A percentile compares a stretch with the other conserved stretches of the same genome.
Conservation (phyloP, 2,113 vertebrate genomes). For the Boulengeromyrus knoepffleri region DNA sequence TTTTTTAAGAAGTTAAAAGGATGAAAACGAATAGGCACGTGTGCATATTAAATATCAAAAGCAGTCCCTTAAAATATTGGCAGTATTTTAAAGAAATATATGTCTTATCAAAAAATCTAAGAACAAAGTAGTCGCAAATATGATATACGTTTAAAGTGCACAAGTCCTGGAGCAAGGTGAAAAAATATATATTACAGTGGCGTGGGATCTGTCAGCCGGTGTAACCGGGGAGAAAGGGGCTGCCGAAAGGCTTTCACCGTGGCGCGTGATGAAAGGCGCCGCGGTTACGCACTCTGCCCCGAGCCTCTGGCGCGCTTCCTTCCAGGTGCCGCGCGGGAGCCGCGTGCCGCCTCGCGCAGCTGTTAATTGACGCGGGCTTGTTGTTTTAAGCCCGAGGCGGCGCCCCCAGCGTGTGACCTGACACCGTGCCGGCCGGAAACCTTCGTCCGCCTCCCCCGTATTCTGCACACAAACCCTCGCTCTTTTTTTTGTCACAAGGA, state of each 20-base stretch:
- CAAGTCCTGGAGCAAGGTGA: neutral
- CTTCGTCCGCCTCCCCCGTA: neutral
- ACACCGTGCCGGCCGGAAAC: neutral
- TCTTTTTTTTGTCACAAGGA: neutral
- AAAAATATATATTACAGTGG: slow-evolving; percentile 2
- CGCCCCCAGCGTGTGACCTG: neutral
- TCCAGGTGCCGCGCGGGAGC: neutral
- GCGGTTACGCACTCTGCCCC: neutral
- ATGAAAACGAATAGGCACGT: neutral
- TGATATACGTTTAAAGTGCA: neutral
- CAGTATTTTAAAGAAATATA: neutral
- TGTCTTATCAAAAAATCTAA: neutral
- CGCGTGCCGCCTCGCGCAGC: neutral
- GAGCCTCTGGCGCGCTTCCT: neutral
- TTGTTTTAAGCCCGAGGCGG: neutral
- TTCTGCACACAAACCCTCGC: neutral
- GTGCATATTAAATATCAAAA: neutral
- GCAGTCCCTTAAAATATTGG: neutral
- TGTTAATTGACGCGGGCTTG: neutral
- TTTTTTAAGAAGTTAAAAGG: neutral
- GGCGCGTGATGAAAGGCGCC: neutral
- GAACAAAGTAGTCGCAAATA: neutral
- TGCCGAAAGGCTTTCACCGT: neutral
- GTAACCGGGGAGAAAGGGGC: neutral
- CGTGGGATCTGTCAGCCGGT: neutral